A percentile compares a stretch with the other conserved stretches of the same genome.
These are phyloP conservation scores for Tricholauxania praeusta DNA, from an alignment of 2,888 invertebrate species.

Conservation along the genomic window DNA sequence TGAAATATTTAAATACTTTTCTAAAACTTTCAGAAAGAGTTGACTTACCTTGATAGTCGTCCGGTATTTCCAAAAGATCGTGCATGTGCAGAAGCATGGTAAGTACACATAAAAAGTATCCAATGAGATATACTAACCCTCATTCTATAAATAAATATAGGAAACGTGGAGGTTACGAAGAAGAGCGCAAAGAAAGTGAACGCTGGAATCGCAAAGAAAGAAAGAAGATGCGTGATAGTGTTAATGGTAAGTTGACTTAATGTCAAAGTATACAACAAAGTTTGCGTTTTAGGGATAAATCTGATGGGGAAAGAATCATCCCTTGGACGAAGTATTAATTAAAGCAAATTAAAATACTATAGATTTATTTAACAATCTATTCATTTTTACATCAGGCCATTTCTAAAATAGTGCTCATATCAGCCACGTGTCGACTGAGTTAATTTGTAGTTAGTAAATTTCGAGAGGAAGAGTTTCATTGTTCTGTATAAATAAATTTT, in stretches of 20 bases:
- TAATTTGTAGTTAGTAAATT: no score
- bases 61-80: constrained; percentile 92
- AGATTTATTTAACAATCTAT: no score
- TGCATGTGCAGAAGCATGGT: constrained; percentile 96
- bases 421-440: no score
- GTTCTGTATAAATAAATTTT: no score
- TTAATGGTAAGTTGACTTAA: constrained; percentile 57
- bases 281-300: no score
- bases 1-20: neutral
- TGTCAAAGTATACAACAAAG: neutral
- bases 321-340: no score
- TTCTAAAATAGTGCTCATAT: no score
- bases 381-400: no score
- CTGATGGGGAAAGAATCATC: no score
- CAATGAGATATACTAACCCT: no score
- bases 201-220: constrained; percentile 65
- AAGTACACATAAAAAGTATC: constrained; percentile 52
- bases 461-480: no score
- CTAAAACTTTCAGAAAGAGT: constrained; percentile 71
- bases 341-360: no score
- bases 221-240: constrained; percentile 62
- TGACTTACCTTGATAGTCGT: constrained; percentile 89
- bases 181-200: constrained; percentile 63
- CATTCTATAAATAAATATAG: constrained; percentile 45
- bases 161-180: constrained; percentile 67